Base-by-base conservation (phyloP, 2,888 invertebrate genomes). In the Drosophila mercatorum region DNA sequence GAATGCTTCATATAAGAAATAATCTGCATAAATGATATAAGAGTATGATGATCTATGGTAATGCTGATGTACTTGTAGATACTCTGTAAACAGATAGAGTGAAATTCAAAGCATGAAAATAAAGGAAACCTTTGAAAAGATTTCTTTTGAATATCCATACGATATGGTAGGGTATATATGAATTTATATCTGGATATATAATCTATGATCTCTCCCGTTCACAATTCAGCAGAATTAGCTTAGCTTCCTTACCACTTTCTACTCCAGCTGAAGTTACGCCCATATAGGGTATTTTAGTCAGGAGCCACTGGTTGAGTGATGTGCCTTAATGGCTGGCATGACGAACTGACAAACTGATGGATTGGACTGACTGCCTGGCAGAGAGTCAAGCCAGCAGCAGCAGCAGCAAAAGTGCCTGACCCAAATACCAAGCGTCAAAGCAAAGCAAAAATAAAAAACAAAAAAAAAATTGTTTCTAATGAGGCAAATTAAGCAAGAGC, bases 401-500 rank as follows among this genome's bases (percentile, higher is more conserved):
- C 31, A 68, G 36, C 55, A 70, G 72, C 81, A 72, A 80, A 72
- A 72, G 67, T 77, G 77, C 64, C 65, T 81, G 79, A 81, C 75
- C 65, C 70, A 77, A 79, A 88, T 86, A 71, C 70, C 83, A 41
- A 68, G 51, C 62, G 52, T 47, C 40, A 22, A 49, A 36, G 55
- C 55, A 47, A 69, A 60, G 36, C 49, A 41, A 47, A 34, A 38
- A n/a, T 49, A 36, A 46, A 38, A 34, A 17, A 28, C 10, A 64
- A 55, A 26, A 61, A 34, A 36, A 60, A 80, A 71, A 78, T 58
- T 84, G 80, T 87, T 89, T 84, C 84, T 87, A 84, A 84, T 84
- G 88, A 81, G 84, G 72, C 88, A 83, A 84, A 83, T 89, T 87
- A 89, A 75, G 84, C 88, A 83, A 84, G 81, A 78, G 79, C 72